phyloP scores from a whole-genome alignment of 2,888 invertebrate genomes.

The Cosmia trapezina region DNA sequence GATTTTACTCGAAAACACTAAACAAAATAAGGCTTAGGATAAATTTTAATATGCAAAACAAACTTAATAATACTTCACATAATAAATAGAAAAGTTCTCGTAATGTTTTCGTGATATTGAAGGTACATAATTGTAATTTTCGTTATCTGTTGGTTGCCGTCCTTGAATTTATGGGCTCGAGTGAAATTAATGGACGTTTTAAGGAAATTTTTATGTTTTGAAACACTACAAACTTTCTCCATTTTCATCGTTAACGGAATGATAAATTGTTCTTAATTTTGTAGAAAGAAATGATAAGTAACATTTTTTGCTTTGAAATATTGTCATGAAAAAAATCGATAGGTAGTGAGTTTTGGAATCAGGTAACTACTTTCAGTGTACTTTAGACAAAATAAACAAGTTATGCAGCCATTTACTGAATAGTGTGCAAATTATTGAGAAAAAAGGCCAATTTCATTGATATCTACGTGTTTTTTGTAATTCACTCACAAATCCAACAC shows the following conservation, averaged over 20 bases:
- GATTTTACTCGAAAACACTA: slow-evolving; percentile 28
- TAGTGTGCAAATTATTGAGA: not conserved
- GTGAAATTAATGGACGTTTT: slow-evolving; percentile 50
- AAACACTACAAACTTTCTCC: slow-evolving; percentile 40
- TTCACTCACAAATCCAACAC: not conserved
- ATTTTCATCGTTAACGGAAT: slow-evolving; percentile 39
- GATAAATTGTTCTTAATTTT: slow-evolving; percentile 40
- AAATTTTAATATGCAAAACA: slow-evolving; percentile 38
- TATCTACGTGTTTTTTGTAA: not conserved
- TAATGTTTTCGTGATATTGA: slow-evolving; percentile 29
- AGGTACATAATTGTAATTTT: slow-evolving; percentile 27
- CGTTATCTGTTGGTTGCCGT: slow-evolving; percentile 35
- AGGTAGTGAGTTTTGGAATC: slow-evolving; percentile 1
- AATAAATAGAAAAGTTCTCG: slow-evolving; percentile 40
- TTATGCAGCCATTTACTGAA: not conserved
- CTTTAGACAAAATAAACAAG: not conserved
- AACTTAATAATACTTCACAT: slow-evolving; percentile 29
- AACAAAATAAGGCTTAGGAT: slow-evolving; percentile 27
- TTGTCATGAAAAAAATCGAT: not conserved
- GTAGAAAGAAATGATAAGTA: not conserved
- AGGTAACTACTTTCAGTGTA: not conserved
- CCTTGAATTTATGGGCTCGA: slow-evolving; percentile 44
- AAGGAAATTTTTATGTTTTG: slow-evolving; percentile 43
- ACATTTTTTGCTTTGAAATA: not conserved
- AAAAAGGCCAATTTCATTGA: not conserved